A percentile compares a stretch with the other conserved stretches of the same genome.
Evolutionary conservation across 2,797 vertebrate genomes (phyloP).

Genomic region (Catostomus latipinnis): DNA sequence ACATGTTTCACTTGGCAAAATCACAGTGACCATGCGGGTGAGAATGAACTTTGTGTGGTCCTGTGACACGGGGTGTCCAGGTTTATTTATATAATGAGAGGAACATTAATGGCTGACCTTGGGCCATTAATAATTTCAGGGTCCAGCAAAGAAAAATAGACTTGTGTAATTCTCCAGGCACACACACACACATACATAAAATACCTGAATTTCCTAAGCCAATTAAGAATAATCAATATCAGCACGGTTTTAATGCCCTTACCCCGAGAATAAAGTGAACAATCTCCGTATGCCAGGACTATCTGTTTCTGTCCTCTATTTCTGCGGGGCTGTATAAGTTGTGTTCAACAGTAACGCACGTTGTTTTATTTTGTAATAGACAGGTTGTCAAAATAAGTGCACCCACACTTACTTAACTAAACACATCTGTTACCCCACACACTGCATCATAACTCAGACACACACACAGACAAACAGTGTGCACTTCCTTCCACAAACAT

Average conservation of each 20-base stretch:
- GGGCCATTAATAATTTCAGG: conserved; percentile 65
- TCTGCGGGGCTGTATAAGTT: neutral
- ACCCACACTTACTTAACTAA: conserved; percentile 8
- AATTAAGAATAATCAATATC: too few species aligned
- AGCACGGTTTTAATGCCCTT: too few species aligned
- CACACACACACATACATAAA: conserved; percentile 20
- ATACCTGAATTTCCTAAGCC: neutral
- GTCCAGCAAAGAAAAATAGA: conserved; percentile 24
- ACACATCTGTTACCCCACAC: conserved; percentile 15
- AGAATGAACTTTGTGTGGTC: conserved; percentile 9
- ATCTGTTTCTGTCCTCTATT: too few species aligned
- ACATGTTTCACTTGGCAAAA: neutral
- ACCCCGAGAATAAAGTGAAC: too few species aligned
- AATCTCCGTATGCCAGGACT: too few species aligned
- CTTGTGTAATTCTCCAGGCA: conserved; percentile 26
- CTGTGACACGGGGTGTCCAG: conserved; percentile 25
- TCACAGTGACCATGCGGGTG: neutral
- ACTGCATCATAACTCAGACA: neutral
- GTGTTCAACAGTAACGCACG: neutral
- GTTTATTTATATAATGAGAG: conserved; percentile 69
- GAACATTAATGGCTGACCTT: conserved; percentile 63
- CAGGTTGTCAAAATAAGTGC: conserved; percentile 4
- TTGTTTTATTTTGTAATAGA: conserved; percentile 2
- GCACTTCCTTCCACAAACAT: conserved; percentile 37
- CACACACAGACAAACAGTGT: conserved; percentile 2